Percentiles rank a stretch among this genome's conserved stretches.
Evolutionary conservation across 2,113 vertebrate species (phyloP).

Genomic region (Spermophilus dauricus): DNA sequence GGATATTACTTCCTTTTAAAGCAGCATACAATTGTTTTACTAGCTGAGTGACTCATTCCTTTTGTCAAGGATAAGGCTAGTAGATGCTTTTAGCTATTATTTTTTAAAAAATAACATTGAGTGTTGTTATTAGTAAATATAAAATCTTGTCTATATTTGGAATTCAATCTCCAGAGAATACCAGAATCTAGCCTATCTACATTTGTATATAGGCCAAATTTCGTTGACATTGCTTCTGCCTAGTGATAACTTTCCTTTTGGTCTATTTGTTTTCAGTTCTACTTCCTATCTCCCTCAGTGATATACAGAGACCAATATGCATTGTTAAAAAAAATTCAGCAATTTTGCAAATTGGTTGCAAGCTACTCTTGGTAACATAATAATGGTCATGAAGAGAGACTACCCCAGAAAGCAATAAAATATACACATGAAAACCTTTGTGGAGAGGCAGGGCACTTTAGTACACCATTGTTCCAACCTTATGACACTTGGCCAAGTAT

Average conservation of each 20-base stretch:
- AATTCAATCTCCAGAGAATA: not conserved
- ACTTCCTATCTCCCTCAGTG: not conserved
- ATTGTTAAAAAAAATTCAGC: not conserved
- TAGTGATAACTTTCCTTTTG: not conserved
- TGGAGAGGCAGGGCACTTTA: too few species aligned
- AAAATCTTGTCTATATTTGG: not conserved
- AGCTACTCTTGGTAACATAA: not conserved
- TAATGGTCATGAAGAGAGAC: not conserved
- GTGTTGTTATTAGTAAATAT: not conserved
- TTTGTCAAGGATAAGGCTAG: not conserved
- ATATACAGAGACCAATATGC: not conserved
- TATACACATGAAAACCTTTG: not conserved
- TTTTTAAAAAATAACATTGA: not conserved
- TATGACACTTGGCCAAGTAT: not conserved
- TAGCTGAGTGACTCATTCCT: not conserved
- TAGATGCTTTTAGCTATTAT: not conserved
- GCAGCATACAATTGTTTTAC: not conserved
- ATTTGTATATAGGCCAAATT: not conserved
- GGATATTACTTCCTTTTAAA: slow-evolving; percentile 3
- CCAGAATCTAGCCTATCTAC: too few species aligned
- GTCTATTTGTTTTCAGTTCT: not conserved
- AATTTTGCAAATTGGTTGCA: not conserved
- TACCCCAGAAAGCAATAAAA: not conserved
- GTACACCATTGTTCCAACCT: not conserved
- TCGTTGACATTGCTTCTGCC: not conserved